Evolutionary conservation across 2,888 invertebrate species (phyloP).

Genomic region (Lapara coniferarum): DNA sequence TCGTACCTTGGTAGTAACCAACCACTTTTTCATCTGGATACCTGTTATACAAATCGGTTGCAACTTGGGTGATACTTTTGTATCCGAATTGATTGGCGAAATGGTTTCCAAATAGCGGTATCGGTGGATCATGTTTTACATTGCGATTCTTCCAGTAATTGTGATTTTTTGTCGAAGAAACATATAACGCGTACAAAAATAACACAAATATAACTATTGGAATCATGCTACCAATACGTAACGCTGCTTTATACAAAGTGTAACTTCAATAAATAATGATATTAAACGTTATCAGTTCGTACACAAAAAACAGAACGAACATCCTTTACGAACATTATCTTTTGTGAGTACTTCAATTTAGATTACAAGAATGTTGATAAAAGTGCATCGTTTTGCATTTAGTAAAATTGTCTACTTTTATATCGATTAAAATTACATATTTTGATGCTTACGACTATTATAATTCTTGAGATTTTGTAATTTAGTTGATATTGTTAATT

Average conservation of each 20-base stretch:
- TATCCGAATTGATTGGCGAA: slow-evolving; percentile 48
- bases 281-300: background rate
- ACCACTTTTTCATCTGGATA: slow-evolving; percentile 64
- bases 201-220: slow-evolving; percentile 37
- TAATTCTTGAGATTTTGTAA: no score
- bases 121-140: slow-evolving; percentile 56
- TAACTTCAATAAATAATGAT: background rate
- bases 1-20: slow-evolving; percentile 59
- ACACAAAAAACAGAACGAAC: no score
- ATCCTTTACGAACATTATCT: no score
- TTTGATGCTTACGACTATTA: no score
- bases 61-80: slow-evolving; percentile 50
- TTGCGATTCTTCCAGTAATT: slow-evolving; percentile 61
- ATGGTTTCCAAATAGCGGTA: slow-evolving; percentile 61
- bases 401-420: no score
- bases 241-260: background rate
- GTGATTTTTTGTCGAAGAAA: slow-evolving; percentile 55
- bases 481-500: no score
- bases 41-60: slow-evolving; percentile 55
- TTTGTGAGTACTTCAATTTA: no score
- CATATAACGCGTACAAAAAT: slow-evolving; percentile 43
- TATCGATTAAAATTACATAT: no score
- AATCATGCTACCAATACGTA: slow-evolving; percentile 37
- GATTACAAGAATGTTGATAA: no score
- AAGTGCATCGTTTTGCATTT: no score